Evolutionary conservation across 2,113 vertebrate species (phyloP).

Genomic region (Larimichthys crocea): DNA sequence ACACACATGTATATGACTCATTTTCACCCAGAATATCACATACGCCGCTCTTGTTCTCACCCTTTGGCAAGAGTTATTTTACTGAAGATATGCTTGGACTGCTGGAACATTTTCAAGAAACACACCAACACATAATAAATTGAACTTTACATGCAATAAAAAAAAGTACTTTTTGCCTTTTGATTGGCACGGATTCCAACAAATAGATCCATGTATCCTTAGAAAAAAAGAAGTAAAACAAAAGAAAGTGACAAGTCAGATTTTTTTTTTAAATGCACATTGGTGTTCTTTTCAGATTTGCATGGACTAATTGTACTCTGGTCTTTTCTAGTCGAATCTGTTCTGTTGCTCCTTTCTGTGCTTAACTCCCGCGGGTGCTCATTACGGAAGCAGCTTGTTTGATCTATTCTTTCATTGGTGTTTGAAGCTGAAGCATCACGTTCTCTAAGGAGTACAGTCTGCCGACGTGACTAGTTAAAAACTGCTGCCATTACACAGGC

Average conservation of each 20-base stretch:
- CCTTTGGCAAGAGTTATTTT: too few relatives aligned
- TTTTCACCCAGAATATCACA: too few relatives aligned
- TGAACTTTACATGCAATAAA: not conserved
- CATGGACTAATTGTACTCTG: slow-evolving; percentile 5
- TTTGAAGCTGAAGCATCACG: slow-evolving; percentile 61
- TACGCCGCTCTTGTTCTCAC: too few relatives aligned
- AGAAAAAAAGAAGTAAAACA: not conserved
- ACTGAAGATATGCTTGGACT: not conserved
- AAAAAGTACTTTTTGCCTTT: not conserved
- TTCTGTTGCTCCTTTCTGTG: slow-evolving; percentile 16
- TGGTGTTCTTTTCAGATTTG: not conserved
- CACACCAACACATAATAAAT: not conserved
- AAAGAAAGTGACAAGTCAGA: not conserved
- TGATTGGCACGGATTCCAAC: not conserved
- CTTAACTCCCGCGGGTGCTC: slow-evolving; percentile 62
- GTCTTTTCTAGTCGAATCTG: not conserved
- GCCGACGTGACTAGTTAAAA: slow-evolving; percentile 36
- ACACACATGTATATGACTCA: too few relatives aligned
- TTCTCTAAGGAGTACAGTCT: slow-evolving; percentile 37
- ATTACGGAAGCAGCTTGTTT: slow-evolving; percentile 65
- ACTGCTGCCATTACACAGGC: slow-evolving; percentile 53
- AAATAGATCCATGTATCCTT: not conserved
- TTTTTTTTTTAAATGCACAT: too few relatives aligned
- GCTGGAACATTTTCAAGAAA: not conserved
- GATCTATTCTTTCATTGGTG: slow-evolving; percentile 59